Evolutionary conservation across 2,113 vertebrate species (phyloP), one percentile per base, ranked within the genome.

Genomic region (Holacanthus passer): DNA sequence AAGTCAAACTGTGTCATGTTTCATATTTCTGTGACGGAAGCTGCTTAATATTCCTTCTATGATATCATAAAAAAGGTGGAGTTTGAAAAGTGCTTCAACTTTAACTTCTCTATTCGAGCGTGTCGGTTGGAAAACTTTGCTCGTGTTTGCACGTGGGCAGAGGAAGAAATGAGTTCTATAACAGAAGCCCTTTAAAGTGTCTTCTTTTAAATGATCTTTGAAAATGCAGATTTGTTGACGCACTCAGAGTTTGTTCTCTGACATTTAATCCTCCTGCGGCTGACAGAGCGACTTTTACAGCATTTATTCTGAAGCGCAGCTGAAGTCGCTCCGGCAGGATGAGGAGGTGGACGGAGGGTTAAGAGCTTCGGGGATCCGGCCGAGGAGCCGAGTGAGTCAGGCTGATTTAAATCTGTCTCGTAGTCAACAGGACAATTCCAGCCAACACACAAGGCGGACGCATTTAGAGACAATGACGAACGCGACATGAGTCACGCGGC

Each of bases 371-470:
- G 59, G 63, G 72, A 75, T 63, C 58, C 35, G 43, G 75, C 69
- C 53, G 69, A 55, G 74, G 56, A 76, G 64, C n/a, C 11, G 70
- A 78, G 83, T 91, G 88, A 89, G 78, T 89, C 88, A 87, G 74
- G 52, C 58, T 0, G 76, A 59, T 84, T 82, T 80, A 84, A 82
- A 80, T 84, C 62, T 31, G 72, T 78, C 80, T 82, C 12, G 1
- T 10, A 48, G 65, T 81, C 77, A 53, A 77, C 74, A 43, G 77
- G 60, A 75, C 56, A 4, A 48, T 35, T 82, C 55, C 64, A 77
- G 88, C 77, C 77, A 77, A 85, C 53, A 52, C 60, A 58, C 50
- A 27, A 11, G 4, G 48, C 10, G 45, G 75, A 81, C 50, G 50
- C 77, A 50, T 86, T 84, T 84, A 84, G 79, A 90, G 43, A 74